Base-by-base conservation (phyloP, 2,888 invertebrate genomes). In the Eupithecia centaureata region DNA sequence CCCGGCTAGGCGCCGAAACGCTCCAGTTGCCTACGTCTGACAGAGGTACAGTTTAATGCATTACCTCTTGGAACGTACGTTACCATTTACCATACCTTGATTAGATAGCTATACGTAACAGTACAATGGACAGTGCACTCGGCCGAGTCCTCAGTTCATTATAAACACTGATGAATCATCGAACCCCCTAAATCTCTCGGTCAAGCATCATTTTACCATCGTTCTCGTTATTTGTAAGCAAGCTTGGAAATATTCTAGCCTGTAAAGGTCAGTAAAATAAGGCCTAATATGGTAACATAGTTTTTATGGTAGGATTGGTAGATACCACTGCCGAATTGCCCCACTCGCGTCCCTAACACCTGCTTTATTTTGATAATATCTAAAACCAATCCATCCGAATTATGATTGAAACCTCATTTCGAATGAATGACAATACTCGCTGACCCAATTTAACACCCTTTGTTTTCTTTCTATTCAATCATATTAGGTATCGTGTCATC, bases 1-100 rank as follows among this genome's bases (percentile, higher is more conserved):
- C 79, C 56, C 83, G 90, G 5, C 28, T n/a, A 56, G 54, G 90
- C 91, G 91, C 90, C 91, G 86, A 74, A 81, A 88, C 90, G 92
- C 91, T 92, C 91, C 88, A 91, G 85, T 91, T 91, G 84, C 77
- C 70, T 72, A 63, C 65, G 60, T 54, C 68, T 68, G 70, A 42
- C 54, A 27, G 54, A 56, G 7, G 22, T 22, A 47, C 47, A 47
- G 52, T 52, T 27, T 52, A 52, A 52, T 27, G 27, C 52, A 52
- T 52, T 52, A 7, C 27, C 27, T 52, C 52, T 27, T 12, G 27
- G 27, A 52, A 52, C 1, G 10, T 47, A 47, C 12, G 12, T 18
- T 22, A 22, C 22, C 51, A 25, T 51, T 18, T 22, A 22, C 22
- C 51, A 25, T 51, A 12, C 22, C 25, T 51, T 25, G 25, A 51